phyloP scores from a whole-genome alignment of 2,113 vertebrate species.

The Gopherus evgoodei region DNA sequence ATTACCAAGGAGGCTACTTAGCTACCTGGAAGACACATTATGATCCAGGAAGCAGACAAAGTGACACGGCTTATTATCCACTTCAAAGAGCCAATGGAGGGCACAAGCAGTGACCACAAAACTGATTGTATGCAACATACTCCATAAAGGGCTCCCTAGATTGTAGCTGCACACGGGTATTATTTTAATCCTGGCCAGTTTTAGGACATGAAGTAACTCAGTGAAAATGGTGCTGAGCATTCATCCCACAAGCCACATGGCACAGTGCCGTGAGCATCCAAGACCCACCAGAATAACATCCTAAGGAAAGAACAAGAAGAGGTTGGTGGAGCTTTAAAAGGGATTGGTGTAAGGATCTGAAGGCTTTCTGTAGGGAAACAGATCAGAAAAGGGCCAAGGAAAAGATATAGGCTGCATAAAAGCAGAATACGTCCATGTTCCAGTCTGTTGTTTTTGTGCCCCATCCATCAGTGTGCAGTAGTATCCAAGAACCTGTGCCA shows the following conservation, averaged over 20 bases:
- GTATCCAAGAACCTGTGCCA: not conserved
- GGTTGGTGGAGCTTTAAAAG: not conserved
- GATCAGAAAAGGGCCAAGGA: not conserved
- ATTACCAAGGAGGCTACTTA: not conserved
- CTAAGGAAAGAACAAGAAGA: not conserved
- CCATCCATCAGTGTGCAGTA: not conserved
- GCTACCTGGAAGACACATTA: not conserved
- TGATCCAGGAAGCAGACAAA: not conserved
- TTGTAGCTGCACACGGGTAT: not conserved
- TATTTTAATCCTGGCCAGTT: not conserved
- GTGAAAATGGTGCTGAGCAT: not conserved
- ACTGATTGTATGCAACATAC: not conserved
- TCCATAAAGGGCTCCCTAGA: not conserved
- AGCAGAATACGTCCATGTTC: not conserved
- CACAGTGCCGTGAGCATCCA: not conserved
- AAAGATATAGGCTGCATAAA: not conserved
- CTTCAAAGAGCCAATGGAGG: not conserved
- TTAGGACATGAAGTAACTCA: not conserved
- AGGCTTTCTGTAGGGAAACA: not conserved
- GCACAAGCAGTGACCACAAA: not conserved
- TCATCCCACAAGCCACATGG: not conserved
- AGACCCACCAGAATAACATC: not conserved
- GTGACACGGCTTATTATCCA: not conserved
- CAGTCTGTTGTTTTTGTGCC: not conserved
- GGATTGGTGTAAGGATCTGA: not conserved